phyloP scores from a whole-genome alignment of 1,140 invertebrate species.

The Homalodisca vitripennis region DNA sequence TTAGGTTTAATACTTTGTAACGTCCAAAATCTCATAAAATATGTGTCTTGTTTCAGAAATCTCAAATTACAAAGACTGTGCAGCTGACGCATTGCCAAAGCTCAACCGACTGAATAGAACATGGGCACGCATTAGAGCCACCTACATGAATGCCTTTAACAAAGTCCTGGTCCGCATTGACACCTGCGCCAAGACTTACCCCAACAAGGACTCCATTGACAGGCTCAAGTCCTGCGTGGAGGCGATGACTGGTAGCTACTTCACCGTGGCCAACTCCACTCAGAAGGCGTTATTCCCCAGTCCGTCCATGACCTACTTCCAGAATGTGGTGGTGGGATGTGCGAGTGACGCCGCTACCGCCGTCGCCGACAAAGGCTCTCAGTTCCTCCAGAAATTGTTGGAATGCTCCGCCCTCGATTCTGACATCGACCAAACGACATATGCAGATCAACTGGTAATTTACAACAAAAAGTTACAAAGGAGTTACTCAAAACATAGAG shows the following conservation, averaged over 20 bases:
- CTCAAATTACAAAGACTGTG: neutral
- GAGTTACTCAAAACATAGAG: too few relatives aligned
- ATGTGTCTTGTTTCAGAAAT: neutral
- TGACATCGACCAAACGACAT: neutral
- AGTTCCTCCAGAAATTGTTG: neutral
- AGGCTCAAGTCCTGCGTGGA: neutral
- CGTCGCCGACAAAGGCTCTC: neutral
- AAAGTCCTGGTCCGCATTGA: neutral
- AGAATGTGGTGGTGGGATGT: neutral
- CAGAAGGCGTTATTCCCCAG: neutral
- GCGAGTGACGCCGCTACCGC: neutral
- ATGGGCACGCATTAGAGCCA: neutral
- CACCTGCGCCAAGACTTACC: neutral
- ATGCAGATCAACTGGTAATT: slow-evolving; percentile 6
- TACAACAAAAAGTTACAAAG: too few relatives aligned
- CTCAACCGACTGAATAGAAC: neutral
- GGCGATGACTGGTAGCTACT: neutral
- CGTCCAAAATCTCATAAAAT: neutral
- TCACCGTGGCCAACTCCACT: neutral
- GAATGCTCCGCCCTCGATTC: neutral
- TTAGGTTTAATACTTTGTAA: neutral
- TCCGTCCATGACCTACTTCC: neutral
- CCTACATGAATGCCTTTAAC: neutral
- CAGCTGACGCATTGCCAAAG: neutral
- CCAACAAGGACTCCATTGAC: neutral